Evolutionary conservation across 2,113 vertebrate genomes (phyloP), one percentile per base, ranked within the genome.

Genomic region (Corydoras maculifer): DNA sequence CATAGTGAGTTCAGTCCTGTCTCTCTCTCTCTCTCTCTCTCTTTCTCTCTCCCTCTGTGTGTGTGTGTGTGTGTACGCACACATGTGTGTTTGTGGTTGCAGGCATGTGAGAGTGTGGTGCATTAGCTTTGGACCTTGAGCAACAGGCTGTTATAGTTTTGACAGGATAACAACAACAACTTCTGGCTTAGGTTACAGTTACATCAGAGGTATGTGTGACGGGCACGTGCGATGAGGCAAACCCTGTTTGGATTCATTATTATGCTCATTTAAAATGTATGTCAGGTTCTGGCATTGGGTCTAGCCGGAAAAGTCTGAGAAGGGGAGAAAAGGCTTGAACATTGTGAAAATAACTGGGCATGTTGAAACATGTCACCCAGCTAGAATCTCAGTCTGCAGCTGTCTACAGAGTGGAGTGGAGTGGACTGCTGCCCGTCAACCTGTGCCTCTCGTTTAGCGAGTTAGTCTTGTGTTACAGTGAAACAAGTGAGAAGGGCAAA

Each of bases 1-100:
- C 60, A 77, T 76, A 82, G 84, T 84, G 82, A 75, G 82, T 81
- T 82, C 58, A 63, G 58, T 79, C 79, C 76, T 79, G 64, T 25
- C 18, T 63, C 7, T 65, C 3, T 35, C 30, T 53, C 18, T 25
- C 18, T 25, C 18, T 25, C 18, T 25, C 18, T 25, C 18, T 25
- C 18, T 25, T 2, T 25, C 18, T 25, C 18, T 25, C 18, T 25
- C 18, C 2, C 18, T 25, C 18, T 49, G 62, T 49, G 8, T 49
- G 10, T 25, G 10, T 14, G 6, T 29, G 0, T 29, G 25, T 9
- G 29, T 11, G 63, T 25, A 25, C 18, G 18, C 18, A 25, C 18
- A 1, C 18, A 25, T 25, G 18, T 25, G 18, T 25, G 18, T 25
- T 25, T 25, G 18, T 25, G 18, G 18, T 25, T 31, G 29, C 2